phyloP scores from a whole-genome alignment of 2,888 invertebrate species.

The Thyatira batis region DNA sequence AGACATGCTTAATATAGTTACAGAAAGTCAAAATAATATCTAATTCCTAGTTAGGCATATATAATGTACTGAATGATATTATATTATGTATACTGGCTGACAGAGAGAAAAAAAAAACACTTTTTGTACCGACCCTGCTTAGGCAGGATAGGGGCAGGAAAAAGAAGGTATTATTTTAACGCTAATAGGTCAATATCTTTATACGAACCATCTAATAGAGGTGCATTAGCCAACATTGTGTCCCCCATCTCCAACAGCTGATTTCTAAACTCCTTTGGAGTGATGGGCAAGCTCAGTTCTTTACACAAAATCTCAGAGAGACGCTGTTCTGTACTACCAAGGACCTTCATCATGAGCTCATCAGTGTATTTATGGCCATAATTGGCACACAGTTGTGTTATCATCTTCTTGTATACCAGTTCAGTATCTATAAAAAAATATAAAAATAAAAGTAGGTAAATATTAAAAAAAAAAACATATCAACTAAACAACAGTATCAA shows the following conservation, averaged over 20 bases:
- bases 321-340: slow-evolving; percentile 88
- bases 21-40: too few species aligned
- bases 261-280: slow-evolving; percentile 85
- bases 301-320: slow-evolving; percentile 86
- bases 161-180: too few species aligned
- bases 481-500: too few species aligned
- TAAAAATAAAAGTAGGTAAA: slow-evolving; percentile 7
- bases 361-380: slow-evolving; percentile 90
- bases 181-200: too few species aligned
- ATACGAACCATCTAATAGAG: slow-evolving; percentile 86
- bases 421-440: slow-evolving; percentile 87
- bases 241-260: slow-evolving; percentile 83
- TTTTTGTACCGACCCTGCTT: too few species aligned
- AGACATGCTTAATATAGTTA: too few species aligned
- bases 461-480: too few species aligned
- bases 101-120: too few species aligned
- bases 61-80: too few species aligned
- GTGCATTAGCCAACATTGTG: slow-evolving; percentile 82
- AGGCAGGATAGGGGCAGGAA: too few species aligned
- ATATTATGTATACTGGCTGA: too few species aligned
- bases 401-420: slow-evolving; percentile 88
- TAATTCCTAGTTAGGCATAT: too few species aligned
- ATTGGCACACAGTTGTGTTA: slow-evolving; percentile 85
- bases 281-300: slow-evolving; percentile 86
- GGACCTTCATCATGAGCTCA: slow-evolving; percentile 88